phyloP scores from a whole-genome alignment of 92 coral and sea anemone genomes.

The Porites rus region DNA sequence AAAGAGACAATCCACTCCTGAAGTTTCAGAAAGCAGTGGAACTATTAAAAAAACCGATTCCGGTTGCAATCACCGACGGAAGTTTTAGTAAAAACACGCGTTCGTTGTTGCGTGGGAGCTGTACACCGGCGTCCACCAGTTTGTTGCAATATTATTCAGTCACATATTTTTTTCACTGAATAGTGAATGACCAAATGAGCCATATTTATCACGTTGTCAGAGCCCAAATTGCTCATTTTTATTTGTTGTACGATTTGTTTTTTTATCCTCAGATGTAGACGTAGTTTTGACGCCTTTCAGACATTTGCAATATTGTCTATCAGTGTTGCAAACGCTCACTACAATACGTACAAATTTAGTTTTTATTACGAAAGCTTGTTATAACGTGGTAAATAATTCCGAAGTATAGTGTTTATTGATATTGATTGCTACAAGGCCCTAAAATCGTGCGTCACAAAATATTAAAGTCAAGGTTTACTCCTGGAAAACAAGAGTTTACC shows the following conservation, averaged over 20 bases:
- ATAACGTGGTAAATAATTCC: background rate
- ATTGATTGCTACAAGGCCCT: background rate
- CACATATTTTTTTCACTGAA: background rate
- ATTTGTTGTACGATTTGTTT: background rate
- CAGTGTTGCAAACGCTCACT: background rate
- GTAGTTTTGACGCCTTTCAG: background rate
- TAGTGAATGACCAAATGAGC: background rate
- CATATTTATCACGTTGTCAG: background rate
- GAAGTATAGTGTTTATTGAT: background rate
- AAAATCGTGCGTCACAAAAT: slow-evolving; percentile 5
- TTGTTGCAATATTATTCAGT: background rate
- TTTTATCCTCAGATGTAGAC: background rate
- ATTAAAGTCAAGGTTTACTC: background rate
- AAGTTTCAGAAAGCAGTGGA: no score
- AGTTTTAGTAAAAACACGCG: background rate
- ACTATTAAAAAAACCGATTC: no score
- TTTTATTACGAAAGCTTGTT: background rate
- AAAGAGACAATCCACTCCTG: no score
- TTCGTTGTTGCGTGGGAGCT: background rate
- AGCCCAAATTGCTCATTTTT: background rate
- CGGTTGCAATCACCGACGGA: background rate
- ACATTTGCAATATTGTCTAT: background rate
- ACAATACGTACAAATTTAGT: background rate
- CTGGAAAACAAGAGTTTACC: background rate
- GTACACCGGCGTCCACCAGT: background rate